phyloP scores from a whole-genome alignment of 1,140 invertebrate species.

The Agrilus planipennis region DNA sequence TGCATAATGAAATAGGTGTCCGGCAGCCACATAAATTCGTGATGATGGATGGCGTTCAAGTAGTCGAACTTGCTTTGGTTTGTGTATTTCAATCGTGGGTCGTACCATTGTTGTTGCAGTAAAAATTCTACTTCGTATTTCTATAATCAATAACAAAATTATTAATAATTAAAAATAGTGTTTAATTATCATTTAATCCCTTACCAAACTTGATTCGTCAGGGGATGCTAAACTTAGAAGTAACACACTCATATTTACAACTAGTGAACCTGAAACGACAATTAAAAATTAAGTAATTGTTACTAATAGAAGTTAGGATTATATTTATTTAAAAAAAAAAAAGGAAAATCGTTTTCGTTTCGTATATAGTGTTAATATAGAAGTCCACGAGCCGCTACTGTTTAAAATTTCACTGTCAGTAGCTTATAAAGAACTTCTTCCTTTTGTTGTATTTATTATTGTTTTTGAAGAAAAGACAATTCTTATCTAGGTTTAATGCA shows the following conservation, averaged over 20 bases:
- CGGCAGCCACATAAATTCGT: conserved; percentile 80
- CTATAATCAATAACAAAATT: conserved; percentile 37
- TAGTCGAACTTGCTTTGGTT: conserved; percentile 75
- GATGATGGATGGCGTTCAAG: conserved; percentile 82
- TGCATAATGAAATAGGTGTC: conserved; percentile 94
- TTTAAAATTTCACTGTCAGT: too few species aligned
- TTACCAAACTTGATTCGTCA: conserved; percentile 90
- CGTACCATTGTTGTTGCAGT: conserved; percentile 82
- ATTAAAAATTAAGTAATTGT: neutral
- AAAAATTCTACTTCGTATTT: conserved; percentile 93
- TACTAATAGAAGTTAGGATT: too few species aligned
- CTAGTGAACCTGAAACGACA: conserved; percentile 64
- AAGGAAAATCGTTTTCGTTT: neutral
- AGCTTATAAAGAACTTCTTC: too few species aligned
- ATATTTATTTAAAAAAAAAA: too few species aligned
- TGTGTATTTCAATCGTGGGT: conserved; percentile 72
- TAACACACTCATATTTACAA: conserved; percentile 85
- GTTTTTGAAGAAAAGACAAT: too few species aligned
- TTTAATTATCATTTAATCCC: conserved; percentile 24
- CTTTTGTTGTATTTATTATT: neutral
- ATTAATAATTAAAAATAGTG: neutral
- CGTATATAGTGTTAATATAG: neutral
- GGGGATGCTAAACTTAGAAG: conserved; percentile 85
- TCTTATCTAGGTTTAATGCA: too few species aligned
- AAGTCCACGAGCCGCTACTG: too few species aligned